Conservation (phyloP, 2,888 invertebrate species). For the Sminthurinus aureus region DNA sequence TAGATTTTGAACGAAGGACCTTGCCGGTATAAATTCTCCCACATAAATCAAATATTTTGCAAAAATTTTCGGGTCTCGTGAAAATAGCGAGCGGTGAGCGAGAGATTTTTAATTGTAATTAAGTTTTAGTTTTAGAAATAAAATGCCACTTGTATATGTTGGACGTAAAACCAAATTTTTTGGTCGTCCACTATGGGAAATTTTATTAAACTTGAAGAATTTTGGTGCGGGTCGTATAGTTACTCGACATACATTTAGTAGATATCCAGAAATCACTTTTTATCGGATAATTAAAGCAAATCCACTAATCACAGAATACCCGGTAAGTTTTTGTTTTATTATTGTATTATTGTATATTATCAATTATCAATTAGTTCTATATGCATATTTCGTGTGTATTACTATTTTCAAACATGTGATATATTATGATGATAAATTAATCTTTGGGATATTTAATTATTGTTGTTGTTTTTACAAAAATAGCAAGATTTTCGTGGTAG, state of each 20-base stretch:
- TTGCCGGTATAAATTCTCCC: too few species aligned
- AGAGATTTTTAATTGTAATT: too few species aligned
- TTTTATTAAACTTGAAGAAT: constrained; percentile 55
- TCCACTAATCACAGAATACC: constrained; percentile 39
- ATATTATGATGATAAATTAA: too few species aligned
- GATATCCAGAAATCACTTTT: constrained; percentile 43
- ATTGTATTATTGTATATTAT: neutral
- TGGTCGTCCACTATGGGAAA: constrained; percentile 58
- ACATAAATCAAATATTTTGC: too few species aligned
- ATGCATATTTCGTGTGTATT: neutral
- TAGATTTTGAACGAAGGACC: too few species aligned
- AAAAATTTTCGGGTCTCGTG: too few species aligned
- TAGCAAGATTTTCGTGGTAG: constrained; percentile 36
- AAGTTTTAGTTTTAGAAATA: too few species aligned
- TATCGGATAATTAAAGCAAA: constrained; percentile 30
- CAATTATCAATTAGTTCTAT: neutral
- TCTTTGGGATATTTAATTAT: neutral
- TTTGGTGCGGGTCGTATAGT: constrained; percentile 56
- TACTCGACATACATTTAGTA: constrained; percentile 8
- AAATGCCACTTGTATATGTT: constrained; percentile 53
- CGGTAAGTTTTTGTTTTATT: constrained; percentile 10
- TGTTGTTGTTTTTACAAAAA: neutral
- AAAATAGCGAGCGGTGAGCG: too few species aligned
- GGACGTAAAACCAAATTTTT: constrained; percentile 43
- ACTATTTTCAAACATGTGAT: neutral